Conservation (phyloP, 1,140 invertebrate species). For the Aphis craccivora region DNA sequence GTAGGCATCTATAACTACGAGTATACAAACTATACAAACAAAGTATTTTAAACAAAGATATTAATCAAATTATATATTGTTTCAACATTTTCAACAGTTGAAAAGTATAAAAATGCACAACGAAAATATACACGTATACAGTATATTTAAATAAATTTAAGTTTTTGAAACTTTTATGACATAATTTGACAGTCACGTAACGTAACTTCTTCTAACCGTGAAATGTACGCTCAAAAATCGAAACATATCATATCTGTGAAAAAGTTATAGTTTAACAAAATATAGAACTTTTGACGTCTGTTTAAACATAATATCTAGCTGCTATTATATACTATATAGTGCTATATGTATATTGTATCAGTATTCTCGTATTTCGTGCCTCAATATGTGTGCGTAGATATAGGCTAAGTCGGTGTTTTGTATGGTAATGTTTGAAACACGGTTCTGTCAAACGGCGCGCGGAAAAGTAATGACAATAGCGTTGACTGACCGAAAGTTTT, state of each 20-base stretch:
- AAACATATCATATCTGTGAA: neutral
- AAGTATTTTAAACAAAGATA: neutral
- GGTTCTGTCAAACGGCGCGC: conserved; percentile 28
- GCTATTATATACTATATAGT: neutral
- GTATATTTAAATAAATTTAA: neutral
- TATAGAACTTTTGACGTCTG: neutral
- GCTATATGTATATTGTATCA: neutral
- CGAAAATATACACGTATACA: neutral
- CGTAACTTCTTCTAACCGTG: neutral
- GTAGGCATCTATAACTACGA: neutral
- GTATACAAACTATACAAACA: no score
- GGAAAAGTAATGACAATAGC: conserved; percentile 34
- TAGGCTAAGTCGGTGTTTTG: neutral
- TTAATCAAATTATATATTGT: neutral
- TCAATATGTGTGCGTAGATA: neutral
- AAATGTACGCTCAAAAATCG: neutral
- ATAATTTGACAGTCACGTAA: neutral
- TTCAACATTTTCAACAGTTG: neutral
- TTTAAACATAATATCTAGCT: neutral
- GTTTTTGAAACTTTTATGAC: neutral
- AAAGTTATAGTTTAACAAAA: neutral
- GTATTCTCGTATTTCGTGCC: neutral
- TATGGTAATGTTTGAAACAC: conserved; percentile 6
- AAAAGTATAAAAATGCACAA: neutral
- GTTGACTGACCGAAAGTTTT: conserved; percentile 49